A percentile compares a stretch with the other conserved stretches of the same genome.
These are phyloP conservation scores for Alaudala cheleensis DNA, from an alignment of 2,113 vertebrate genomes.

Conservation along the genomic window DNA sequence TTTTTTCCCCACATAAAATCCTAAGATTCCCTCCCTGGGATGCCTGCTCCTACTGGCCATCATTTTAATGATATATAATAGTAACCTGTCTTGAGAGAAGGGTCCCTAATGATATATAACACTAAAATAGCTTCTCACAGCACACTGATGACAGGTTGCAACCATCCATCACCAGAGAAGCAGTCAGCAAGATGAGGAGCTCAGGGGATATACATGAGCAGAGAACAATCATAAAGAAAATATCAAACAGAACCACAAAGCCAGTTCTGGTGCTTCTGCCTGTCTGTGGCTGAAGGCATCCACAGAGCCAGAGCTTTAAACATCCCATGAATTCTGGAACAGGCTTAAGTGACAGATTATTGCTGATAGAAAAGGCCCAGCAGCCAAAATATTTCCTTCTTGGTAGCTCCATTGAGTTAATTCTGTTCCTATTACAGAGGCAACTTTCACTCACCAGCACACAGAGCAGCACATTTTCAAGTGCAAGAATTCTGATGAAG, in stretches of 20 bases:
- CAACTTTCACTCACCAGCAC: background rate
- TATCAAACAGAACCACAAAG: background rate
- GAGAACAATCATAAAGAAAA: constrained; percentile 1
- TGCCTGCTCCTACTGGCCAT: background rate
- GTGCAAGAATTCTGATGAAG: background rate
- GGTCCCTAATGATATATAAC: constrained; percentile 40
- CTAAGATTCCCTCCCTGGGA: constrained; percentile 21
- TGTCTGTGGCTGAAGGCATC: background rate
- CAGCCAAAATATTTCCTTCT: background rate
- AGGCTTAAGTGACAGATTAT: background rate
- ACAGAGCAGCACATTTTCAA: rapidly evolving
- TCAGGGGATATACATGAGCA: constrained; percentile 4
- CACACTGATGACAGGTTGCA: constrained; percentile 6
- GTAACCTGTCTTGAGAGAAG: constrained; percentile 43
- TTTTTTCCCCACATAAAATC: background rate
- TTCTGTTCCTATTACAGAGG: background rate
- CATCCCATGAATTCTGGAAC: background rate
- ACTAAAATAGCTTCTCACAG: constrained; percentile 27
- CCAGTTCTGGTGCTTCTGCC: background rate
- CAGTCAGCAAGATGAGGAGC: constrained; percentile 28
- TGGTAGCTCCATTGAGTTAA: background rate
- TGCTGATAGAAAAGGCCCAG: background rate
- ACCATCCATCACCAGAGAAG: constrained; percentile 32
- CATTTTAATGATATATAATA: constrained; percentile 64
- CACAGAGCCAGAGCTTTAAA: background rate